These are phyloP conservation scores for Gobionotothen gibberifrons DNA, from an alignment of 2,797 vertebrate species.

Conservation along the genomic window DNA sequence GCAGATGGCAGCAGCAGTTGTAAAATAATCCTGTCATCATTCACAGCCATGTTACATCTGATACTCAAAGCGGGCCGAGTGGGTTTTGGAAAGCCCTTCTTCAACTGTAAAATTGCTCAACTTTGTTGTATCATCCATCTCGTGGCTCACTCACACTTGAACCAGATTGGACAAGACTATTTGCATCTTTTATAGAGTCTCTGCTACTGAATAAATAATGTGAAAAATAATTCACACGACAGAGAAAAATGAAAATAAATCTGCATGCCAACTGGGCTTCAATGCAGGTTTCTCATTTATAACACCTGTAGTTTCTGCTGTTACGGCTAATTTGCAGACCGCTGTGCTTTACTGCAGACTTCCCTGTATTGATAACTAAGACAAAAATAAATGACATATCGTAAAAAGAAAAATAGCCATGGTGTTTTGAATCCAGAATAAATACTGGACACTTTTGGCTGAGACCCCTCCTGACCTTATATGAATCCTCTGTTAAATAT, in stretches of 20 bases:
- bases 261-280: conserved; percentile 38
- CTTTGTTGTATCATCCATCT: conserved; percentile 33
- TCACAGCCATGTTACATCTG: neutral
- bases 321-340: conserved; percentile 16
- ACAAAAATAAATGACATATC: conserved; percentile 23
- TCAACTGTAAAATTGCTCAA: conserved; percentile 23
- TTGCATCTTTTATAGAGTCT: conserved; percentile 68
- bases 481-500: conserved; percentile 26
- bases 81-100: conserved; percentile 27
- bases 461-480: conserved; percentile 19
- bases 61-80: conserved; percentile 10
- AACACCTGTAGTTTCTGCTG: conserved; percentile 36
- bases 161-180: conserved; percentile 51
- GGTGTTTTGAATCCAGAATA: conserved; percentile 13
- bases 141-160: conserved; percentile 44
- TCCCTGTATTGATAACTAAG: conserved; percentile 8
- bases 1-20: neutral
- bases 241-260: conserved; percentile 25
- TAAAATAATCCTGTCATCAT: neutral
- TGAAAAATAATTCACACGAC: conserved; percentile 23
- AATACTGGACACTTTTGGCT: conserved; percentile 7
- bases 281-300: conserved; percentile 27
- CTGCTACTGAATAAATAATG: conserved; percentile 59
- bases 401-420: conserved; percentile 27
- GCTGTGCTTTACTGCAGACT: conserved; percentile 3